Percentiles rank a stretch among this genome's conserved stretches.
These are phyloP conservation scores for Dryobates pubescens DNA, from an alignment of 2,797 vertebrate genomes.

Conservation along the genomic window DNA sequence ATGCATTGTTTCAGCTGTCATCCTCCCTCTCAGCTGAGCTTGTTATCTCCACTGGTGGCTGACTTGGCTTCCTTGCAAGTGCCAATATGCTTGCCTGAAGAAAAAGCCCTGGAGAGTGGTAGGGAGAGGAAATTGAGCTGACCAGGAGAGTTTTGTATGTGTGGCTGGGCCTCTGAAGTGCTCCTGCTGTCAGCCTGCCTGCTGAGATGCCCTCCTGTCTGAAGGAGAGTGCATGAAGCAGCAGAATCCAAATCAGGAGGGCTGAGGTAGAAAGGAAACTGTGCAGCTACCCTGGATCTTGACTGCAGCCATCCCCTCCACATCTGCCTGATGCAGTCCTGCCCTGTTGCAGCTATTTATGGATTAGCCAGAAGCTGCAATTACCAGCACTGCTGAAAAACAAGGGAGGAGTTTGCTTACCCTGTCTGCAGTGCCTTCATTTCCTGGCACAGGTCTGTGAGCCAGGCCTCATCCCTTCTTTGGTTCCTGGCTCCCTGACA, in stretches of 20 bases:
- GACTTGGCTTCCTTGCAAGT: background rate
- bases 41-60: background rate
- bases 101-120: background rate
- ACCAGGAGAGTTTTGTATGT: background rate
- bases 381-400: background rate
- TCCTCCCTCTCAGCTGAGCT: background rate
- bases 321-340: background rate
- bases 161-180: background rate
- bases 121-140: background rate
- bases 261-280: background rate
- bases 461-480: background rate
- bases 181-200: background rate
- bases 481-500: background rate
- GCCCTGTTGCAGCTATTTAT: background rate
- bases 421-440: background rate
- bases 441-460: background rate
- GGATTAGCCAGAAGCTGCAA: background rate
- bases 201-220: background rate
- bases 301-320: background rate
- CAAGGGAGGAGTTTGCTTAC: background rate
- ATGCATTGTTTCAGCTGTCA: background rate
- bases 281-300: background rate
- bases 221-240: background rate
- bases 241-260: background rate
- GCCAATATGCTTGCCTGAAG: background rate